Evolutionary conservation across 2,888 invertebrate genomes (phyloP), one percentile per base, ranked within the genome.

Genomic region (Troilus luridus): DNA sequence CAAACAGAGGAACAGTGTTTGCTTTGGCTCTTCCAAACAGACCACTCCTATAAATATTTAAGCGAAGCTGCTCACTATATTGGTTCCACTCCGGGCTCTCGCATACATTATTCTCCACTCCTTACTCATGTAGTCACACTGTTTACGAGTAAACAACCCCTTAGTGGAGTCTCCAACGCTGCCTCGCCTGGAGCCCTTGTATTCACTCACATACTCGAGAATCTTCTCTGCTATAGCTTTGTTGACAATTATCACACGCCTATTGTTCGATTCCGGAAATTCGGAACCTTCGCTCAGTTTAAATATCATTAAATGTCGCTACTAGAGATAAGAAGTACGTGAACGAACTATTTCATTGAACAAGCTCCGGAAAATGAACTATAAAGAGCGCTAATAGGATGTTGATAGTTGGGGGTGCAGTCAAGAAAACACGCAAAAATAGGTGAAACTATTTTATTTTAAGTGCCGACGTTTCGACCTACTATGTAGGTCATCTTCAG

Each of bases 21-120:
- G 85, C 85, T 85, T 85, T 85, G 85, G 85, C 85, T 85, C 85
- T n/a, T 85, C 85, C 85, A 85, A 85, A 85, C 85, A 85, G 85
- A 85, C 85, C 85, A 85, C 85, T 85, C 85, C 56, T 85, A 85
- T 85, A 85, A 85, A 85, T 85, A 85, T 85, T 85, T 85, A 85
- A 85, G 56, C n/a, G 85, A 85, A 56, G 85, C 85, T 85, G 85
- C 85, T 85, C 85, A 85, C 85, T 85, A 85, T 85, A 85, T 85
- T 85, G 85, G 85, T 85, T 85, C 85, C 85, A 85, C 85, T 85
- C 85, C 85, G 21, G n/a, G n/a, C 14, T 56, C 56, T 85, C 56
- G 85, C 85, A 85, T 85, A 85, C 85, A 85, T 85, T 85, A 85
- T 85, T 85, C 85, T 85, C 56, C 85, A 58, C 56, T 85, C 12